phyloP scores from a whole-genome alignment of 2,113 vertebrate species.

The Elaphurus davidianus region DNA sequence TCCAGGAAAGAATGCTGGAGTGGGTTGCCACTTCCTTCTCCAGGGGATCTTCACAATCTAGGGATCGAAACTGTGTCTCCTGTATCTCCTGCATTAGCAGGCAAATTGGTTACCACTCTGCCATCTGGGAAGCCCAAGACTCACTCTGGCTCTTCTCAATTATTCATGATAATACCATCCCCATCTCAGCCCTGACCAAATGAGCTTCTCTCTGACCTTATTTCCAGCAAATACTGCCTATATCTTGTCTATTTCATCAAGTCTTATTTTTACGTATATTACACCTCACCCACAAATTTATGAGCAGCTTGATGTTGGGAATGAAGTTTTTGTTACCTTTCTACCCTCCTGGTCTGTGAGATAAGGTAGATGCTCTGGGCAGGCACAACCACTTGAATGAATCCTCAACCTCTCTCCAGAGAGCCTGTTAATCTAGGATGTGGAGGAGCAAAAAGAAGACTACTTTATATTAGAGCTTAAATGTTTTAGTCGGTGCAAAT shows the following conservation, averaged over 20 bases:
- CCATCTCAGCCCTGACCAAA: too few relatives aligned
- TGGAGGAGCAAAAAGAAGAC: neutral
- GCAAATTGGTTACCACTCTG: neutral
- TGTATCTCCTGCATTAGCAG: neutral
- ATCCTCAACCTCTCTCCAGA: neutral
- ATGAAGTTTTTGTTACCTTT: neutral
- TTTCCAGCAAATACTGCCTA: neutral
- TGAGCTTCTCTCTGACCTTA: neutral
- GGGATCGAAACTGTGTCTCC: neutral
- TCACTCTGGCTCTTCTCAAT: neutral
- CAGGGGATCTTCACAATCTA: neutral
- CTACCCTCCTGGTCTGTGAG: neutral
- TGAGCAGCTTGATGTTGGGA: neutral
- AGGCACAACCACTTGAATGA: neutral
- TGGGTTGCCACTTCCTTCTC: neutral
- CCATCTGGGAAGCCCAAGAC: neutral
- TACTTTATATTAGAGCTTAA: neutral
- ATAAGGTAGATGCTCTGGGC: accelerated
- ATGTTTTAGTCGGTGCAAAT: neutral
- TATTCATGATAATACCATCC: too few relatives aligned
- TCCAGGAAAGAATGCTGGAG: neutral
- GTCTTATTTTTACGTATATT: neutral
- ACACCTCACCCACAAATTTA: neutral
- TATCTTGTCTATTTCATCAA: neutral
- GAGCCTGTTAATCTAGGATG: neutral